Evolutionary conservation across 92 coral and sea anemone species (phyloP).

Genomic region (Metridium senile): DNA sequence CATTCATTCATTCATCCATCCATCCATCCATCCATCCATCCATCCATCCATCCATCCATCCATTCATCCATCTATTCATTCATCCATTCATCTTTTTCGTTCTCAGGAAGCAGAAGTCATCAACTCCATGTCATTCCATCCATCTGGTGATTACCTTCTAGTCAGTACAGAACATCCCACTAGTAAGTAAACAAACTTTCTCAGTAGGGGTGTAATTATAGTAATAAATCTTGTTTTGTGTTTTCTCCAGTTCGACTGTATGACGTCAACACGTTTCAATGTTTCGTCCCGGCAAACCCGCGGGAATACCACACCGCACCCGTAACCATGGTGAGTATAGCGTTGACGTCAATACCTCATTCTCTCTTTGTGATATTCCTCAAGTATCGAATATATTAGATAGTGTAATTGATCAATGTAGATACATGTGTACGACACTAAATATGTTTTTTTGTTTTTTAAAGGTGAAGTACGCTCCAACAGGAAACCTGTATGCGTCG

Average conservation of each 20-base stretch:
- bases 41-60: not conserved
- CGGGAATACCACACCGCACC: constrained; percentile 94
- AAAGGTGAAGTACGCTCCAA: constrained; percentile 85
- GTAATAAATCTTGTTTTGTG: not conserved
- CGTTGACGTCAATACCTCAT: not conserved
- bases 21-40: not conserved
- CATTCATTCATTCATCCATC: not conserved
- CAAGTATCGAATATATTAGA: no score
- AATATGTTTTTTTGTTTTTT: not conserved
- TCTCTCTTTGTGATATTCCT: not conserved
- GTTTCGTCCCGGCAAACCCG: constrained; percentile 87
- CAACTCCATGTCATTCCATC: constrained; percentile 91
- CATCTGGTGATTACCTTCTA: constrained; percentile 88
- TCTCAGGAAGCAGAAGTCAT: constrained; percentile 89
- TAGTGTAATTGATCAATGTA: no score
- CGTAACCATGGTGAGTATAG: constrained; percentile 84
- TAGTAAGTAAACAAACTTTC: constrained; percentile 61
- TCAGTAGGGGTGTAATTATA: not conserved
- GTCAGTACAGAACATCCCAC: constrained; percentile 99
- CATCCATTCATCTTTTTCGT: not conserved
- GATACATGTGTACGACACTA: no score
- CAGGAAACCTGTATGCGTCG: constrained; percentile 93
- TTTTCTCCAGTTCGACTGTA: constrained; percentile 81
- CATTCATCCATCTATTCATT: not conserved
- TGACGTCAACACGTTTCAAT: constrained; percentile 87